Conservation (phyloP, 1,140 invertebrate genomes). For the Apocrypta bakeri region DNA sequence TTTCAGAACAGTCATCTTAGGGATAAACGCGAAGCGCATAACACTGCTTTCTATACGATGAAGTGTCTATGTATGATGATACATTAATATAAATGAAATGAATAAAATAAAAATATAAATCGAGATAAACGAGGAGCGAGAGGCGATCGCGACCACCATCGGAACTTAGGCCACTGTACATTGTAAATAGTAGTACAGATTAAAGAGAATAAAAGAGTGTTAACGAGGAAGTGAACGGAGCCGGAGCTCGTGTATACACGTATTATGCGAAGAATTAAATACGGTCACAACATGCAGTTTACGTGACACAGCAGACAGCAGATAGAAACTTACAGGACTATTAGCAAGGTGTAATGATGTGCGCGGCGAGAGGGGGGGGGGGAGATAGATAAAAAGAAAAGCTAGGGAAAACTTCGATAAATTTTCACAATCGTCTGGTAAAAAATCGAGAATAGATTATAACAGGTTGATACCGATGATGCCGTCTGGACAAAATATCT, state of each 20-base stretch:
- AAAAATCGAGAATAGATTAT: slow-evolving; percentile 21
- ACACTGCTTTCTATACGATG: background rate
- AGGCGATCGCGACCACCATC: slow-evolving; percentile 56
- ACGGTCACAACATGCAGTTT: slow-evolving; percentile 19
- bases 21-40: background rate
- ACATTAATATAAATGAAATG: background rate
- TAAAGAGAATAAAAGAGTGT: slow-evolving; percentile 55
- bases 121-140: slow-evolving; percentile 27
- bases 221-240: slow-evolving; percentile 38
- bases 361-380: too few relatives aligned
- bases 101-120: slow-evolving; percentile 28
- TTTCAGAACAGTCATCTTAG: background rate
- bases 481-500: too few relatives aligned
- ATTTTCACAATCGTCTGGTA: slow-evolving; percentile 38
- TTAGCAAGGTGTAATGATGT: background rate
- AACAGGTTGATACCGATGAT: slow-evolving; percentile 38
- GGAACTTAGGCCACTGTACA: slow-evolving; percentile 71
- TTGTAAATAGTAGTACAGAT: slow-evolving; percentile 72
- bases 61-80: too few relatives aligned
- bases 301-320: slow-evolving; percentile 10
- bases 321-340: slow-evolving; percentile 31
- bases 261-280: background rate
- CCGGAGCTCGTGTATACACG: slow-evolving; percentile 20
- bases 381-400: too few relatives aligned
- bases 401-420: background rate